Conservation (phyloP, 2,888 invertebrate species). For the Geophilus truncorum region DNA sequence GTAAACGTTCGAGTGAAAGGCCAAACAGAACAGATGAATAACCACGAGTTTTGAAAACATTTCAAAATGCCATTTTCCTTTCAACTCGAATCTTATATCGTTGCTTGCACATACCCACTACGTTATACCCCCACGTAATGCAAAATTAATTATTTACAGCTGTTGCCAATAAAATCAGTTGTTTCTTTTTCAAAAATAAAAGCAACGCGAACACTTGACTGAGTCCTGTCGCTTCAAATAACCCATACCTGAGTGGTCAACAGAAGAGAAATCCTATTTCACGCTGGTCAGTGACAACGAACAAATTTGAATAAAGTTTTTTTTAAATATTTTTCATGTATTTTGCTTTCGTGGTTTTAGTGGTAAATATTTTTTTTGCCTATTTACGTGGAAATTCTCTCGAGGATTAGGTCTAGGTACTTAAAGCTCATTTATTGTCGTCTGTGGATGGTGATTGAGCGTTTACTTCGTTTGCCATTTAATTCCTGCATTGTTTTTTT, state of each 20-base stretch:
- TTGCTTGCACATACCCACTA: too few relatives aligned
- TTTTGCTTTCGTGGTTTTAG: neutral
- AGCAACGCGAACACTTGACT: neutral
- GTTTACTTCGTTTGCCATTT: neutral
- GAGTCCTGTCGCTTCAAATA: neutral
- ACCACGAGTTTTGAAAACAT: neutral
- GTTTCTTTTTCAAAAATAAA: neutral
- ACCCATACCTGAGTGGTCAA: neutral
- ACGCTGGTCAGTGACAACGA: neutral
- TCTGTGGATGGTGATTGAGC: neutral
- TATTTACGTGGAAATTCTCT: neutral
- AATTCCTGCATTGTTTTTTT: neutral
- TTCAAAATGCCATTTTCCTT: neutral
- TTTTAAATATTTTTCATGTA: neutral
- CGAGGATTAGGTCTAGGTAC: neutral
- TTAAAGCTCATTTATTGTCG: neutral
- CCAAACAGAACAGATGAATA: too few relatives aligned
- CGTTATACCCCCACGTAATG: too few relatives aligned
- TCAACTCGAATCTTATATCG: neutral
- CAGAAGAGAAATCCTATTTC: neutral
- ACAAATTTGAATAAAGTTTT: neutral
- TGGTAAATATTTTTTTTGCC: neutral
- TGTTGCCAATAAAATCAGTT: neutral
- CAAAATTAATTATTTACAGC: neutral
- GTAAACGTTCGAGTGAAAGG: too few relatives aligned